A percentile compares a stretch with the other conserved stretches of the same genome.
phyloP scores from a whole-genome alignment of 2,888 invertebrate genomes.

The Drosophila tripunctata region DNA sequence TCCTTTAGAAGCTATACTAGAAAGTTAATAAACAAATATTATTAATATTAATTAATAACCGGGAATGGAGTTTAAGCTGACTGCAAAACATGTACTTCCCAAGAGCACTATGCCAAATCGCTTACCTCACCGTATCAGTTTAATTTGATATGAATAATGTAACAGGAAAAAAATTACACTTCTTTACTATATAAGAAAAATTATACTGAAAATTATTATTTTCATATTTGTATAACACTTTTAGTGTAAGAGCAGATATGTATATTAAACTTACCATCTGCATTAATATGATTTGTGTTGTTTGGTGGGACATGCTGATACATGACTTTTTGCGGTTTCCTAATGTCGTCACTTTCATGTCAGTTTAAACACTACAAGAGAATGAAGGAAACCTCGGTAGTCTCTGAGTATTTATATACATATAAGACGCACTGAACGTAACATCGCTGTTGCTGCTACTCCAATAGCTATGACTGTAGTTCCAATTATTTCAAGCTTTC shows the following conservation, averaged over 20 bases:
- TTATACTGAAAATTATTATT: too few species aligned
- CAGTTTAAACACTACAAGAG: slow-evolving; percentile 85
- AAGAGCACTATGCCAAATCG: too few species aligned
- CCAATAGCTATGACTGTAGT: neutral
- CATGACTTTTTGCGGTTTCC: slow-evolving; percentile 84
- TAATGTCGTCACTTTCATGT: slow-evolving; percentile 85
- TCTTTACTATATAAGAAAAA: too few species aligned
- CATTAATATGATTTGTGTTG: slow-evolving; percentile 84
- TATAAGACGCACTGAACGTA: neutral
- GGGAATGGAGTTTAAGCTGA: too few species aligned
- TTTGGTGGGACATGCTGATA: slow-evolving; percentile 85
- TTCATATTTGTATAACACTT: neutral
- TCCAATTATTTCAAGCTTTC: neutral
- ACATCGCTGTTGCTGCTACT: neutral
- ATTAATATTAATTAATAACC: too few species aligned
- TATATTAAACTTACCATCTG: slow-evolving; percentile 83
- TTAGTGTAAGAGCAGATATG: neutral
- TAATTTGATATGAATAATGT: too few species aligned
- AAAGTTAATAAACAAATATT: too few species aligned
- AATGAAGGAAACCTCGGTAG: slow-evolving; percentile 81
- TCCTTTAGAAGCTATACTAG: too few species aligned
- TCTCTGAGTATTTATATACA: slow-evolving; percentile 83
- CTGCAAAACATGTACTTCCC: too few species aligned
- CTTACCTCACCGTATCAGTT: too few species aligned
- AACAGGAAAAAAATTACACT: too few species aligned